Percentiles rank a stretch among this genome's conserved stretches.
Conservation (phyloP, 2,888 invertebrate species). For the Himalopsyche anomala region DNA sequence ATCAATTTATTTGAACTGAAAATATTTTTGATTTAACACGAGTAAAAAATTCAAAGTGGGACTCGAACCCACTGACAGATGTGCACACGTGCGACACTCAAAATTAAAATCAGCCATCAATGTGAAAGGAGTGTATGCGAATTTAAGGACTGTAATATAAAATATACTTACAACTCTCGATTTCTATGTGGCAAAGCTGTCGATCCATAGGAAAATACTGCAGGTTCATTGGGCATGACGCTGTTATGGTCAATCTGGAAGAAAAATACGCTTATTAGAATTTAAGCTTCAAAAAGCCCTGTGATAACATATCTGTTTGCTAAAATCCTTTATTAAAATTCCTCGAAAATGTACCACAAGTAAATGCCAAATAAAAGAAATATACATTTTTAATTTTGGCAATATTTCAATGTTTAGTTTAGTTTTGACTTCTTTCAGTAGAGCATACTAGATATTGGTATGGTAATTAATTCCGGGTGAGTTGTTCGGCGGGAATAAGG, state of each 20-base stretch:
- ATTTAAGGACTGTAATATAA: constrained; percentile 13
- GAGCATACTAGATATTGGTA: no score
- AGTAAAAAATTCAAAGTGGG: constrained; percentile 32
- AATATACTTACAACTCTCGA: constrained; percentile 97
- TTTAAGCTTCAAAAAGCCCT: no score
- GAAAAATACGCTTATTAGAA: background rate
- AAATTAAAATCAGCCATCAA: constrained; percentile 57
- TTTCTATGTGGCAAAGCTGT: constrained; percentile 95
- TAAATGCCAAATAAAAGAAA: no score
- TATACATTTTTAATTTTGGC: no score
- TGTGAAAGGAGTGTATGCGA: constrained; percentile 48
- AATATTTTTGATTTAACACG: background rate
- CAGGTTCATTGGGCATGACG: constrained; percentile 96
- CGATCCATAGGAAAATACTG: constrained; percentile 98
- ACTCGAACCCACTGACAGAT: constrained; percentile 58
- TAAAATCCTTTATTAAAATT: no score
- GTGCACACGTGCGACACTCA: constrained; percentile 61
- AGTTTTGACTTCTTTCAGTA: no score
- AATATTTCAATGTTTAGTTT: no score
- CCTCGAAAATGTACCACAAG: no score
- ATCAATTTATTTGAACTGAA: background rate
- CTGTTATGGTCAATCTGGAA: constrained; percentile 94
- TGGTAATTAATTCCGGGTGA: no score
- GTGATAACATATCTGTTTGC: no score
- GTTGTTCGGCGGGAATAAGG: no score